Evolutionary conservation across 2,113 vertebrate species (phyloP).

Genomic region (Odocoileus virginianus): DNA sequence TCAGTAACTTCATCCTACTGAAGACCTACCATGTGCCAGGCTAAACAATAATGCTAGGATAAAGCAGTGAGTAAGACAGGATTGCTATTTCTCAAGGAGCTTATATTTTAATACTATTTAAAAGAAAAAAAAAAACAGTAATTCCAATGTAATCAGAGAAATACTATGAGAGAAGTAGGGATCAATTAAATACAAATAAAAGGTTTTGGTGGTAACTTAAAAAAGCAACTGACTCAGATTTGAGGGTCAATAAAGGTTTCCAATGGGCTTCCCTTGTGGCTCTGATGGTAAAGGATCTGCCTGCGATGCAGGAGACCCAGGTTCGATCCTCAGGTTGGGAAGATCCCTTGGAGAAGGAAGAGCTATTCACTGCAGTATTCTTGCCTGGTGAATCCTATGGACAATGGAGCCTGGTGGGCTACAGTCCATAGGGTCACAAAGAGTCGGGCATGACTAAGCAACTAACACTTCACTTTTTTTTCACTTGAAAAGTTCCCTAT

Average conservation of each 20-base stretch:
- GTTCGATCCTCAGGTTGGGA: neutral
- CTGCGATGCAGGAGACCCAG: neutral
- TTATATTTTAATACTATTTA: neutral
- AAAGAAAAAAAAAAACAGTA: neutral
- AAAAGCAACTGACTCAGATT: neutral
- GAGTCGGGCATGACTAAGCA: neutral
- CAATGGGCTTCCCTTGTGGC: neutral
- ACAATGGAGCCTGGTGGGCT: neutral
- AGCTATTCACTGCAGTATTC: neutral
- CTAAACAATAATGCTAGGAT: neutral
- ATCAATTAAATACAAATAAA: neutral
- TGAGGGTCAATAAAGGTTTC: neutral
- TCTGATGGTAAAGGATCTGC: neutral
- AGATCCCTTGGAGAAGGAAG: neutral
- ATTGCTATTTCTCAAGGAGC: neutral
- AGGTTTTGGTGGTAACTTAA: neutral
- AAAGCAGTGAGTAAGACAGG: neutral
- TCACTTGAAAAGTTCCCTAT: neutral
- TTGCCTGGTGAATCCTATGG: neutral
- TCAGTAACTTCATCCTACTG: neutral
- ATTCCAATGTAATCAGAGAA: neutral
- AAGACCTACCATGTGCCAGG: neutral
- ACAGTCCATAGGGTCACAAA: neutral
- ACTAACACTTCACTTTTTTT: neutral
- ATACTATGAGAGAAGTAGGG: neutral